These are phyloP conservation scores for Apis florea DNA, from an alignment of 1,140 invertebrate species.

Conservation along the genomic window DNA sequence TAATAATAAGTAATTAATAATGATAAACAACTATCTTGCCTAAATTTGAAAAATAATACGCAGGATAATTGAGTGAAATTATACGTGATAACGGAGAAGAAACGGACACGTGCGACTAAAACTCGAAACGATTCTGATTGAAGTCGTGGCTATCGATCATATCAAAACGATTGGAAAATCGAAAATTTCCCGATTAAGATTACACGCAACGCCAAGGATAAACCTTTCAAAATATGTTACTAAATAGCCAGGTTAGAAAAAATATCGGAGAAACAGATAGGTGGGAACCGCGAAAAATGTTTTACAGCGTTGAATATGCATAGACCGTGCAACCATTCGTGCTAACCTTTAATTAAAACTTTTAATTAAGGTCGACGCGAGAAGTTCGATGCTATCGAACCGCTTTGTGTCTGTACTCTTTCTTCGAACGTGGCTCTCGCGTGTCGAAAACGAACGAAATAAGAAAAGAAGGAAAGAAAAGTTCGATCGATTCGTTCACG, in stretches of 20 bases:
- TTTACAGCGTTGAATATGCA: conserved; percentile 27
- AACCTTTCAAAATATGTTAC: neutral
- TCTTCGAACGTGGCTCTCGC: neutral
- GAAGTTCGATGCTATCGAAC: conserved; percentile 15
- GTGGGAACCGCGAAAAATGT: conserved; percentile 22
- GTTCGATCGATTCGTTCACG: neutral
- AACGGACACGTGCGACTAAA: too few relatives aligned
- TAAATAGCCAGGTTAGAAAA: neutral
- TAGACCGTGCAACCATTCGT: neutral
- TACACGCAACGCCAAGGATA: neutral
- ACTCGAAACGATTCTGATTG: neutral
- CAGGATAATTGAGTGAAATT: too few relatives aligned
- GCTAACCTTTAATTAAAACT: conserved; percentile 40
- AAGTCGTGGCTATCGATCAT: neutral
- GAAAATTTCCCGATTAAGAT: conserved; percentile 14
- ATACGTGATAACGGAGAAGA: too few relatives aligned
- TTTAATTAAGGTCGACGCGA: conserved; percentile 32
- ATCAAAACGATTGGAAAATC: neutral
- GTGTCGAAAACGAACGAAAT: neutral
- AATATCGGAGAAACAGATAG: neutral
- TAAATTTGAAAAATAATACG: too few relatives aligned
- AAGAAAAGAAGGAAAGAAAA: neutral
- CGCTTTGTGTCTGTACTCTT: neutral
- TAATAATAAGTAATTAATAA: too few relatives aligned
- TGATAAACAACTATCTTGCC: too few relatives aligned